phyloP scores from a whole-genome alignment of 2,888 invertebrate species.

The Dryobota labecula region DNA sequence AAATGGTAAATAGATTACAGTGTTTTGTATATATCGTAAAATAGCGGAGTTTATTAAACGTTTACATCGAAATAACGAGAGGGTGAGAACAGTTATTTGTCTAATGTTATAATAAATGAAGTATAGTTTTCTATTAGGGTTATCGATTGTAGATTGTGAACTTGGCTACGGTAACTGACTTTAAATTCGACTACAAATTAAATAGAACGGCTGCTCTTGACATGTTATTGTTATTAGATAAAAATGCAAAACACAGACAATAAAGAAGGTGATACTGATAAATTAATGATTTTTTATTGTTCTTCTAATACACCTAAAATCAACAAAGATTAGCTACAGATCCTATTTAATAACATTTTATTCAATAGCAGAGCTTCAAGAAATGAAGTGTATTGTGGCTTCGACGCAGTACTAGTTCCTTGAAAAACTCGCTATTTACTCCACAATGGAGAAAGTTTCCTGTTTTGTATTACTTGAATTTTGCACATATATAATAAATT shows the following conservation, averaged over 20 bases:
- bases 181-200: background rate
- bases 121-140: too few species aligned
- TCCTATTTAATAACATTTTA: background rate
- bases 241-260: background rate
- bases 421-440: constrained; percentile 23
- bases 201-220: background rate
- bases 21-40: too few species aligned
- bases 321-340: background rate
- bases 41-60: too few species aligned
- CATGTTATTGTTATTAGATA: background rate
- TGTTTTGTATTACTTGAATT: constrained; percentile 40
- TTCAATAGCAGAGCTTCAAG: background rate
- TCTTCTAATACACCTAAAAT: background rate
- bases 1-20: too few species aligned
- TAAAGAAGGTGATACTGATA: background rate
- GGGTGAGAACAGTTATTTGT: too few species aligned
- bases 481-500: constrained; percentile 56
- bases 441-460: constrained; percentile 15
- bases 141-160: too few species aligned
- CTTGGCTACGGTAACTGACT: too few species aligned
- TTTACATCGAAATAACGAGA: too few species aligned
- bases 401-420: background rate
- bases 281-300: background rate
- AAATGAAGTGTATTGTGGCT: background rate
- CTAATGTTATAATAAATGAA: too few species aligned